Base-by-base conservation (phyloP, 2,113 vertebrate genomes). In the Coregonus clupeaformis region DNA sequence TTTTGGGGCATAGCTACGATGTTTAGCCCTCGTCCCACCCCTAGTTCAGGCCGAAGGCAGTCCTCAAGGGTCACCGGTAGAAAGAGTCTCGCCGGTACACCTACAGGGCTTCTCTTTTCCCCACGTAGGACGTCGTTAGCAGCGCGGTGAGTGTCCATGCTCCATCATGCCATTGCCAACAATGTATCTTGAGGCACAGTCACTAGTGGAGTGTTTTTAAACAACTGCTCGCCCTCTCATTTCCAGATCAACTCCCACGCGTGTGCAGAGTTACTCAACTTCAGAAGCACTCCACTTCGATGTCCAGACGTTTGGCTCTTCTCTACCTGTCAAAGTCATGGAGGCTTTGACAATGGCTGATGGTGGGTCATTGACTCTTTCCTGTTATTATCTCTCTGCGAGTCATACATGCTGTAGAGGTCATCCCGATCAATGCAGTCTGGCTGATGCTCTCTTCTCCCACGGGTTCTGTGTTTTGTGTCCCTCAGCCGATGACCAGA, bases 301-400 rank as follows among this genome's bases (percentile, higher is more conserved):
- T 5, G 94, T 99, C 32, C 95, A 95, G 78, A 92, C 92, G 0
- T 98, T 97, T 84, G 98, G 97, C 42, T 96, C 96, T 0, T 95
- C 96, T 72, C 93, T 99, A 13, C 97, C 97, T 1, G 96, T 99
- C 73, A 98, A 97, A 84, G 93, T 99, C 77, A 97, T 99, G 96
- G 98, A 99, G 89, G 96, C 95, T 0, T 88, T 99, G 74, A 94
- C 95, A 0, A 90, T 93, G 90, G 92, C 95, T 62, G 92, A 95
- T 16, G 94, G 98, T 99, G 89, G 80, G 66, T 6, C 30, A 68
- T 30, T 30, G 25, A 30, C 29, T 16, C 22, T 25, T 29, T 29
- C 16, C 25, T 16, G 63, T 65, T 3, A 29, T 36, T 36, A 36
- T 36, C 36, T 11, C 36, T 42, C 36, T 42, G 36, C 36, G 36